Base-by-base conservation (phyloP, 2,113 vertebrate genomes). In the Nycticebus coucang region DNA sequence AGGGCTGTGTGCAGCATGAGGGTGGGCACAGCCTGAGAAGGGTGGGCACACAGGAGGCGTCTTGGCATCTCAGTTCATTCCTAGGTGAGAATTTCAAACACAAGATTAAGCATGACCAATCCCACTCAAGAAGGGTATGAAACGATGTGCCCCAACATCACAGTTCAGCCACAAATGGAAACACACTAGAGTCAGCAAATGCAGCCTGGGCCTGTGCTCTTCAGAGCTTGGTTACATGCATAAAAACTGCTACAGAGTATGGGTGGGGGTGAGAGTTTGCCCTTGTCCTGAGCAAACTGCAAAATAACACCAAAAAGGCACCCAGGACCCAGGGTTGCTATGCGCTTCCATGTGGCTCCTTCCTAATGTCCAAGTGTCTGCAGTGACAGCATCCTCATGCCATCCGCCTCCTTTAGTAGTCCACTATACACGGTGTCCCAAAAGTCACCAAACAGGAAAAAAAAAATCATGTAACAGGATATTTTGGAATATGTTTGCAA, bases 101-200 rank as follows among this genome's bases (percentile, higher is more conserved):
- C 1, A 1, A 5, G 1, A 9, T 28, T 3, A 41, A 71, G 24
- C 50, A 41, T 4, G 37, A 89, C 68, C 66, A 45, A 0, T 8
- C 15, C 30, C 33, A 33, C 28, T 26, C 17, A 3, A 0, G 12
- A 15, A 15, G 0, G 7, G n/a, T 72, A 69, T 60, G 62, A 75
- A 12, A 7, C 4, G 35, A 75, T 5, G 26, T 60, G 12, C 80
- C 84, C 10, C 24, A 41, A 15, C 1, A 33, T 13, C 15, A 2
- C 5, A 4, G 30, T 22, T 80, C 5, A 82, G 80, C 35, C n/a
- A 33, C 66, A 77, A 55, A 81, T 18, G 15, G 15, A 21, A 35
- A 14, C 30, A 9, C 37, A 26, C 9, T 18, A 53, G 82, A 22
- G 72, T n/a, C 78, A 74, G 68, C 7, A 69, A 62, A 45, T 10